Percentiles rank a stretch among this genome's conserved stretches.
Evolutionary conservation across 2,797 vertebrate species (phyloP).

Genomic region (Aeoliscus strigatus): DNA sequence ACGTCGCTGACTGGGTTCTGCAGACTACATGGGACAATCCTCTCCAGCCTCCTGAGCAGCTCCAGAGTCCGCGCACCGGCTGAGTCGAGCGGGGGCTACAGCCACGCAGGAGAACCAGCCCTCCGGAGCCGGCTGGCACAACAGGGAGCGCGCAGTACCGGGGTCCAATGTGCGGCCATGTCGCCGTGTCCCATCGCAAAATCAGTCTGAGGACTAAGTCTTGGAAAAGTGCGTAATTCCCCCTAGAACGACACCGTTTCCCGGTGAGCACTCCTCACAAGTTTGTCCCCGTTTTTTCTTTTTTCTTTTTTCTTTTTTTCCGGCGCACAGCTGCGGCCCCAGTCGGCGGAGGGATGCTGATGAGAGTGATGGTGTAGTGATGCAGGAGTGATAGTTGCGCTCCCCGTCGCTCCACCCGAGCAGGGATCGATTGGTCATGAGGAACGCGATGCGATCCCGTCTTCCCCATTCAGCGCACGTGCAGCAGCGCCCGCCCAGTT

Average conservation of each 20-base stretch:
- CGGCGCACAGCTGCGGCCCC: conserved; percentile 26
- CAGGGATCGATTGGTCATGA: conserved; percentile 78
- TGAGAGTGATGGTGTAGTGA: conserved; percentile 57
- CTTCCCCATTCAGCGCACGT: conserved; percentile 78
- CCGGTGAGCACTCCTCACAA: conserved; percentile 49
- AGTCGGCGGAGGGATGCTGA: conserved; percentile 59
- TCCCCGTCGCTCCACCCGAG: conserved; percentile 69
- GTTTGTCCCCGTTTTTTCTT: conserved; percentile 37
- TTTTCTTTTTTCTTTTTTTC: too few relatives aligned
- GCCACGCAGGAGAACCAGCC: conserved; percentile 24
- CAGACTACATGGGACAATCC: conserved; percentile 40
- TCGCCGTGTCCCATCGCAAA: conserved; percentile 45
- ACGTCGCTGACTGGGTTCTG: conserved; percentile 53
- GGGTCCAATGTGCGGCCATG: conserved; percentile 41
- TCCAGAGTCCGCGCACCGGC: conserved; percentile 26
- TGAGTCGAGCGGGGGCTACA: conserved; percentile 22
- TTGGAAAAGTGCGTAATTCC: conserved; percentile 67
- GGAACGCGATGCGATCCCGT: conserved; percentile 68
- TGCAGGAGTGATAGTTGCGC: conserved; percentile 71
- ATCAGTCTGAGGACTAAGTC: conserved; percentile 52
- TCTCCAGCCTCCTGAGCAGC: conserved; percentile 44
- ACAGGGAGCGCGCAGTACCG: conserved; percentile 18
- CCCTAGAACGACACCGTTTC: conserved; percentile 39
- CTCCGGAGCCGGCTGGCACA: conserved; percentile 33
- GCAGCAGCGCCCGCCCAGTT: conserved; percentile 73